Conservation (phyloP, 2,888 invertebrate genomes). For the Prosapia bicincta region DNA sequence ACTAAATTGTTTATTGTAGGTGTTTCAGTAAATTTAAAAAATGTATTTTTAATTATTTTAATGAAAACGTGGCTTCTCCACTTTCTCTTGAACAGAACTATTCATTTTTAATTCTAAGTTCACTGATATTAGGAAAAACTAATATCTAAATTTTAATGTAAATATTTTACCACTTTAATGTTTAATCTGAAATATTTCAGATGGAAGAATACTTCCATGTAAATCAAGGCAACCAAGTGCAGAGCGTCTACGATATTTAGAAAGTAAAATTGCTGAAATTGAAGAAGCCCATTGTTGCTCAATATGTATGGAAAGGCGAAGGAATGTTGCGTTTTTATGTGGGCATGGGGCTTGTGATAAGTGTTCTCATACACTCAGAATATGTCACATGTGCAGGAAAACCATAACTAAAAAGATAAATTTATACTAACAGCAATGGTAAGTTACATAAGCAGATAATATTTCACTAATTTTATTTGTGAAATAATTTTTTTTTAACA, state of each 20-base stretch:
- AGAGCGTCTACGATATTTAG: constrained; percentile 64
- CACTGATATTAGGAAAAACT: too few species aligned
- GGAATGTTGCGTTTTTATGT: constrained; percentile 83
- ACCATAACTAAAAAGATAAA: constrained; percentile 71
- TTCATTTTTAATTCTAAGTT: too few species aligned
- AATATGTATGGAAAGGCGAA: constrained; percentile 81
- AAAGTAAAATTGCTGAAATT: constrained; percentile 77
- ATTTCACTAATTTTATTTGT: too few species aligned
- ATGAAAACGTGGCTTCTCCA: too few species aligned
- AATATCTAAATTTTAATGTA: too few species aligned
- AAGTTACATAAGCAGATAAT: background rate
- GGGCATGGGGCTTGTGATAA: constrained; percentile 81
- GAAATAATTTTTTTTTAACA: too few species aligned
- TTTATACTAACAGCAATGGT: constrained; percentile 47
- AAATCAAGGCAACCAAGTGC: constrained; percentile 57
- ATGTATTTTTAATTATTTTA: too few species aligned
- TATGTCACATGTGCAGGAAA: constrained; percentile 83
- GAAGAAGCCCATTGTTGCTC: constrained; percentile 83
- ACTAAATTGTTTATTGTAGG: too few species aligned
- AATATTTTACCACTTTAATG: too few species aligned
- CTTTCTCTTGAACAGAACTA: too few species aligned
- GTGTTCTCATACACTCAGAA: constrained; percentile 75
- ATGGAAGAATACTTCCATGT: constrained; percentile 45
- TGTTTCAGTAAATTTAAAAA: too few species aligned
- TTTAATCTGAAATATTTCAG: constrained; percentile 39